phyloP scores from a whole-genome alignment of 2,113 vertebrate genomes.

The Peucedramus taeniatus region DNA sequence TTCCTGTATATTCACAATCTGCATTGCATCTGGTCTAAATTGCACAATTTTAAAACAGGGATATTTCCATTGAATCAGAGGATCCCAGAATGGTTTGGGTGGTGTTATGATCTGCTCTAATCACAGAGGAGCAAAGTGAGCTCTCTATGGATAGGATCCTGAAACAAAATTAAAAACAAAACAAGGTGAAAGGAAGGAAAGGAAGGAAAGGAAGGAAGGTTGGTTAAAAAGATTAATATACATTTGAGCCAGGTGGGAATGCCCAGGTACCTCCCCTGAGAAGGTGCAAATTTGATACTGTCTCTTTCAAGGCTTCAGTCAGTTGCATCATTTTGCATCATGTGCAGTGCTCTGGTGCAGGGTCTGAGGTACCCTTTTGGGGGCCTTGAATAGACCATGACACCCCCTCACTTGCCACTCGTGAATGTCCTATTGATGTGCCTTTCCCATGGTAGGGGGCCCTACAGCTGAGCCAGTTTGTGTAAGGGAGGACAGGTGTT shows the following conservation, averaged over 20 bases:
- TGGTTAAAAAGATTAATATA: too few species aligned
- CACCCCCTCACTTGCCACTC: background rate
- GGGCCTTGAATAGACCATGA: background rate
- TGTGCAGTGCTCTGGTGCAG: background rate
- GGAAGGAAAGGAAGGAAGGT: too few species aligned
- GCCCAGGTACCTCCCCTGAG: background rate
- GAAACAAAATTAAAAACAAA: background rate
- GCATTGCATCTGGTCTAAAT: background rate
- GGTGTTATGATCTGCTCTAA: accelerated
- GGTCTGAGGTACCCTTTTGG: background rate
- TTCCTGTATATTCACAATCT: background rate
- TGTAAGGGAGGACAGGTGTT: accelerated
- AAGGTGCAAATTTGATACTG: background rate
- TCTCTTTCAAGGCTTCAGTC: background rate
- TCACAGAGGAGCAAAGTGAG: background rate
- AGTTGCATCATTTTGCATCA: background rate
- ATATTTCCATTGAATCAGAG: background rate
- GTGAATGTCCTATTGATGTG: background rate
- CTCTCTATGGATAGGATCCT: background rate
- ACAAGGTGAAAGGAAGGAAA: background rate
- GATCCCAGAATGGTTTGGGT: background rate
- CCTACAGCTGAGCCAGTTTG: background rate
- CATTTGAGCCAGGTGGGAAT: background rate
- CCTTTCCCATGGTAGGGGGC: background rate
- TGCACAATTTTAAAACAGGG: background rate